A percentile compares a stretch with the other conserved stretches of the same genome.
These are phyloP conservation scores for Scomber colias DNA, from an alignment of 2,113 vertebrate species.

Conservation along the genomic window DNA sequence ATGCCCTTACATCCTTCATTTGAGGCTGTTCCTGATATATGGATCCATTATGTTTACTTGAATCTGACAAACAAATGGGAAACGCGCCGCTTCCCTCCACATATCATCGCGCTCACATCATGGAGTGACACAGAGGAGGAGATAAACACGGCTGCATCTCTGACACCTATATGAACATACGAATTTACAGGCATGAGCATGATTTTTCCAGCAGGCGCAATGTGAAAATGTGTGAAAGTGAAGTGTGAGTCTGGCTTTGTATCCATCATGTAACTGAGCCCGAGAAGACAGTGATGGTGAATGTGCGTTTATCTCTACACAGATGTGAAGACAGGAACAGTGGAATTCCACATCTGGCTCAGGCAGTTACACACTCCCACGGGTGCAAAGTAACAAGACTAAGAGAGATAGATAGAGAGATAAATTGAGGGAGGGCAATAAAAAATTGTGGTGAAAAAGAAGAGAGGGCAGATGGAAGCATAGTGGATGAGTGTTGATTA, in stretches of 20 bases:
- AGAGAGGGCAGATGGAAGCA: conserved; percentile 40
- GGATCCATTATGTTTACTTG: conserved; percentile 25
- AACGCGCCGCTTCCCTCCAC: not conserved
- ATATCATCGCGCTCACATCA: conserved; percentile 6
- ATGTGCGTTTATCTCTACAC: not conserved
- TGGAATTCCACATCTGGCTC: conserved; percentile 53
- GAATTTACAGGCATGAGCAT: not conserved
- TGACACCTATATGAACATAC: conserved; percentile 13
- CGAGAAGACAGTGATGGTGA: not conserved
- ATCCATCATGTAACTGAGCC: not conserved
- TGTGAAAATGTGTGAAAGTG: not conserved
- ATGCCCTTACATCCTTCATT: not conserved
- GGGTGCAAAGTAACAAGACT: conserved; percentile 12
- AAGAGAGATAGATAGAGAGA: conserved; percentile 6
- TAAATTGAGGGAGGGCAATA: not conserved
- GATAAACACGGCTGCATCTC: conserved; percentile 8
- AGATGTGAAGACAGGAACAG: conserved; percentile 25
- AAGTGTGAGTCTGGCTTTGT: not conserved
- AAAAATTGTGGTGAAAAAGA: conserved; percentile 10
- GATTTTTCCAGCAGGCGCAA: not conserved
- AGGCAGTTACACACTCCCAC: conserved; percentile 24
- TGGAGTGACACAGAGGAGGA: not conserved
- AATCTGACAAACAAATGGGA: conserved; percentile 22
- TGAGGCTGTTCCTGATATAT: conserved; percentile 14
- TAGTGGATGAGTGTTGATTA: conserved; percentile 45